Evolutionary conservation across 1,140 invertebrate species (phyloP), one percentile per base, ranked within the genome.

Genomic region (Zaprionus ghesquierei): DNA sequence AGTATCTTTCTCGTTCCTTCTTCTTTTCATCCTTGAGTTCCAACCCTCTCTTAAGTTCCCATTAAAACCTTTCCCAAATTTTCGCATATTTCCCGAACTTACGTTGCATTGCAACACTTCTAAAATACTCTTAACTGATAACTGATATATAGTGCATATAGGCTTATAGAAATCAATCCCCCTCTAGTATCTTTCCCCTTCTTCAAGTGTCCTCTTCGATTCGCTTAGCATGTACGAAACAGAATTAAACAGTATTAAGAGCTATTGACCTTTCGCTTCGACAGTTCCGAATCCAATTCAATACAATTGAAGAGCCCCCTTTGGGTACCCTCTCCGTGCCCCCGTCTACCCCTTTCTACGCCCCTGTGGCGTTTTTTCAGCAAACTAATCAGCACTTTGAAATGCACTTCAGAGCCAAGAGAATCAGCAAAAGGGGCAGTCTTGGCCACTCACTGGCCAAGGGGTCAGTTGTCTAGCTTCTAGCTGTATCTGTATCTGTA

Each of bases 351-450:
- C 41, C 31, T 22, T 44, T 58, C n/a, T n/a, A n/a, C n/a, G n/a
- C n/a, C n/a, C n/a, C n/a, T n/a, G n/a, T n/a, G n/a, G n/a, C n/a
- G n/a, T 46, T 55, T 66, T 38, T 69, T 68, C 51, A 53, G 53
- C 75, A 75, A 81, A 82, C 75, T 81, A 81, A 81, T 81, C 79
- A 81, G 79, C 63, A 62, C 79, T 77, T 55, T 35, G 13, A 65
- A 54, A 59, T 51, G 69, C 61, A 65, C 69, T 65, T 65, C 31
- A 49, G 13, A 10, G 9, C 5, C 29, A 23, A 6, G 6, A 20
- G 22, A 6, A 12, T n/a, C n/a, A n/a, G n/a, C n/a, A n/a, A n/a
- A n/a, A n/a, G n/a, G n/a, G n/a, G n/a, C n/a, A 3, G 13, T 12
- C 4, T 22, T 6, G 33, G 12, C 15, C 13, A 38, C 33, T 25